A percentile compares a stretch with the other conserved stretches of the same genome.
phyloP scores from a whole-genome alignment of 2,113 vertebrate species.

The Carassius gibelio region DNA sequence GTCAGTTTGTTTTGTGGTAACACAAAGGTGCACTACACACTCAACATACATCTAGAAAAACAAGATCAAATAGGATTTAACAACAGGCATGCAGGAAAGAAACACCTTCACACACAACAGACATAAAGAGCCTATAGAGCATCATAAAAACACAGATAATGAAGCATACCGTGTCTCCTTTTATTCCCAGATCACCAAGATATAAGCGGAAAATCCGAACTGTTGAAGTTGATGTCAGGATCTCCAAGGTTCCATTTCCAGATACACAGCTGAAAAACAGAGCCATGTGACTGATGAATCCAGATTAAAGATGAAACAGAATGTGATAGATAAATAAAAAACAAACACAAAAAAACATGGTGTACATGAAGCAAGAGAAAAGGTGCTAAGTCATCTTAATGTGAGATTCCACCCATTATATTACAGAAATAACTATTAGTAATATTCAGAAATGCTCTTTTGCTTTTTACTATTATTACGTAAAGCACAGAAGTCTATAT shows the following conservation, averaged over 20 bases:
- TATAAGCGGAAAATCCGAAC: slow-evolving; percentile 66
- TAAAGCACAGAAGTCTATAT: neutral
- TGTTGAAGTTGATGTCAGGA: slow-evolving; percentile 7
- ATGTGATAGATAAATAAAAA: neutral
- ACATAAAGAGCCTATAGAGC: neutral
- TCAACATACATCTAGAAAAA: slow-evolving; percentile 61
- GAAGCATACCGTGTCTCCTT: slow-evolving; percentile 58
- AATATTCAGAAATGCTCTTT: neutral
- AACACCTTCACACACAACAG: neutral
- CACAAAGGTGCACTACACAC: slow-evolving; percentile 69
- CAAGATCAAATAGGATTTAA: neutral
- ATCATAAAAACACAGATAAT: neutral
- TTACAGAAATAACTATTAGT: neutral
- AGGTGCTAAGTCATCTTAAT: neutral
- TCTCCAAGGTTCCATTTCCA: slow-evolving; percentile 50
- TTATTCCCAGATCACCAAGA: neutral
- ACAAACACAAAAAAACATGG: neutral
- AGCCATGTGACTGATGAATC: neutral
- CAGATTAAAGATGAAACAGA: neutral
- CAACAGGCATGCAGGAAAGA: neutral
- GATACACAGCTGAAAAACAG: slow-evolving; percentile 61
- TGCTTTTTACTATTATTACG: neutral
- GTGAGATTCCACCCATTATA: neutral
- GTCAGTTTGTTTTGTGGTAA: slow-evolving; percentile 56
- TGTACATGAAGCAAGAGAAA: neutral